phyloP scores from a whole-genome alignment of 2,797 vertebrate species.

The Enteromius radiatus region DNA sequence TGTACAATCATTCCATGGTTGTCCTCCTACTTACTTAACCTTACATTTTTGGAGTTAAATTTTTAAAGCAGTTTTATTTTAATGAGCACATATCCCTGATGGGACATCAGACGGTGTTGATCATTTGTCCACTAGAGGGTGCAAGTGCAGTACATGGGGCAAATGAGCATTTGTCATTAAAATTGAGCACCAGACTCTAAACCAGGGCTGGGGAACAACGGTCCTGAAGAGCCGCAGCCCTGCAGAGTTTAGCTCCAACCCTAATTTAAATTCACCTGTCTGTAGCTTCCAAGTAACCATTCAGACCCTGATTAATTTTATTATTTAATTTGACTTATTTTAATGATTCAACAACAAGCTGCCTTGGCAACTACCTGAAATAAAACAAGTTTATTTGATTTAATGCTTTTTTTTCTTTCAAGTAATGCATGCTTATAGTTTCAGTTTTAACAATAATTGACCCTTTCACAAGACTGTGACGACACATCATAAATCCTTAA shows the following conservation, averaged over 20 bases:
- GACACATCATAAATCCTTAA: too few relatives aligned
- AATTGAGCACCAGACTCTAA: neutral
- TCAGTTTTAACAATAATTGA: neutral
- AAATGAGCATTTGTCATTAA: constrained; percentile 7
- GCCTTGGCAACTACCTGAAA: neutral
- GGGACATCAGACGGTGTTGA: neutral
- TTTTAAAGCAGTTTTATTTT: neutral
- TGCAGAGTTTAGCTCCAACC: too few relatives aligned
- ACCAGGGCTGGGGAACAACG: too few relatives aligned
- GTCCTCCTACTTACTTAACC: neutral
- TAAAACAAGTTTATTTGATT: neutral
- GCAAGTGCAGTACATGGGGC: constrained; percentile 25
- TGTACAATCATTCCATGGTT: neutral
- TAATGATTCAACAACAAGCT: neutral
- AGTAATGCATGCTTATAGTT: neutral
- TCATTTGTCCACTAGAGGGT: constrained; percentile 38
- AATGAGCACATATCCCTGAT: neutral
- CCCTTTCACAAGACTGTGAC: too few relatives aligned
- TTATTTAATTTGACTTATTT: neutral
- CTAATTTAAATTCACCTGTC: too few relatives aligned
- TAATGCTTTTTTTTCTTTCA: neutral
- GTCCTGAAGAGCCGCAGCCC: too few relatives aligned
- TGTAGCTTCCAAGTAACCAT: too few relatives aligned
- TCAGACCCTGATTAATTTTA: too few relatives aligned
- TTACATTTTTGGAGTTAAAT: neutral